Conservation (phyloP, 2,797 vertebrate species). For the Enteromius anoplus region DNA sequence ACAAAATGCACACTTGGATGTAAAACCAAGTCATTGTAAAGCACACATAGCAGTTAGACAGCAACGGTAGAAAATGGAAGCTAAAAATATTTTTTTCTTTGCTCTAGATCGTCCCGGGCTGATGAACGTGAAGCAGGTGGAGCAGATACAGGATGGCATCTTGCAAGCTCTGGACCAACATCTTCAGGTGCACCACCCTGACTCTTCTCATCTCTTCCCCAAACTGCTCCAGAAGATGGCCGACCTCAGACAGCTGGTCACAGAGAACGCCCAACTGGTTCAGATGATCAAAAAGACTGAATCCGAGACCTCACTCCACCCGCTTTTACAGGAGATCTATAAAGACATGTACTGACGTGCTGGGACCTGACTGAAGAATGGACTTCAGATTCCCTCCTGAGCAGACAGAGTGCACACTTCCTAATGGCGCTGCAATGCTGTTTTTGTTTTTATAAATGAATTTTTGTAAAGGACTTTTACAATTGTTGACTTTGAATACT, state of each 20-base stretch:
- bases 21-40: background rate
- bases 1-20: background rate
- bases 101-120: slow-evolving; percentile 92
- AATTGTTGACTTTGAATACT: slow-evolving; percentile 50
- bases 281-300: slow-evolving; percentile 99
- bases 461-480: slow-evolving; percentile 57
- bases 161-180: slow-evolving; percentile 93
- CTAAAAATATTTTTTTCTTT: background rate
- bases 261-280: slow-evolving; percentile 94
- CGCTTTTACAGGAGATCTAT: slow-evolving; percentile 98
- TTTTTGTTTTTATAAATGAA: slow-evolving; percentile 36
- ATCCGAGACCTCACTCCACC: slow-evolving; percentile 94
- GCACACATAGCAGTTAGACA: background rate
- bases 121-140: slow-evolving; percentile 94
- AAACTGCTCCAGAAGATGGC: slow-evolving; percentile 99
- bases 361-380: slow-evolving; percentile 16
- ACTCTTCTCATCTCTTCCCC: slow-evolving; percentile 95
- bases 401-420: slow-evolving; percentile 34
- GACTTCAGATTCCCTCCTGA: slow-evolving; percentile 6
- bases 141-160: slow-evolving; percentile 96
- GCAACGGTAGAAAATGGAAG: background rate
- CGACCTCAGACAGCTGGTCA: slow-evolving; percentile 96
- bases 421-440: slow-evolving; percentile 41
- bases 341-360: slow-evolving; percentile 95
- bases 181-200: slow-evolving; percentile 92